Percentiles rank a stretch among this genome's conserved stretches.
Evolutionary conservation across 2,888 invertebrate species (phyloP).

Genomic region (Zhuqinia jingwanae): DNA sequence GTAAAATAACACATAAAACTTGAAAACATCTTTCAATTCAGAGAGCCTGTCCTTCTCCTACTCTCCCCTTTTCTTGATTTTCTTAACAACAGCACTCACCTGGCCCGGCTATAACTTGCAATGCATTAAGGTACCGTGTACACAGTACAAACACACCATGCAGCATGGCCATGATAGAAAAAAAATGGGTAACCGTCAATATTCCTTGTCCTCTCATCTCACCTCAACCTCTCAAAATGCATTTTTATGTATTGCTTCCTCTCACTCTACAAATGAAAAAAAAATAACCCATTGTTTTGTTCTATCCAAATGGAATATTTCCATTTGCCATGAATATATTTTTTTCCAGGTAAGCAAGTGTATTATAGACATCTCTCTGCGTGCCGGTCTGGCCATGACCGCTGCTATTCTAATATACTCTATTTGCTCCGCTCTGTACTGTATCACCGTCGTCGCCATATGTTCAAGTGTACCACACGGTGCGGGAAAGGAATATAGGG

Average conservation of each 20-base stretch:
- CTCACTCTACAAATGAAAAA: neutral
- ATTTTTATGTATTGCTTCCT: slow-evolving; percentile 6
- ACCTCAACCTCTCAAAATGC: slow-evolving; percentile 33
- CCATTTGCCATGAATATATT: neutral
- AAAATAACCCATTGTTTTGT: slow-evolving; percentile 38
- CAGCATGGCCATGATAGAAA: neutral
- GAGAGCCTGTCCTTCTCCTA: too few species aligned
- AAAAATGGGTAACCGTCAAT: slow-evolving; percentile 37
- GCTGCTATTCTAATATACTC: too few species aligned
- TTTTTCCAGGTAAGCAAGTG: slow-evolving; percentile 26
- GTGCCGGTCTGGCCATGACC: slow-evolving; percentile 38
- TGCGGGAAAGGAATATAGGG: neutral
- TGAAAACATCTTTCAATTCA: neutral
- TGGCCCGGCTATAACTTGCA: slow-evolving; percentile 19
- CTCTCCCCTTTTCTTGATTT: slow-evolving; percentile 13
- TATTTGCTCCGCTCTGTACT: neutral
- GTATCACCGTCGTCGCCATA: slow-evolving; percentile 9
- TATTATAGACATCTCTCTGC: neutral
- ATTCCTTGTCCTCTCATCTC: too few species aligned
- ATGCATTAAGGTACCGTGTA: too few species aligned
- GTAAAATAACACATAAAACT: neutral
- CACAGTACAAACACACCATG: too few species aligned
- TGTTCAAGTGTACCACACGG: slow-evolving; percentile 28
- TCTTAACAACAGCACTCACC: slow-evolving; percentile 20
- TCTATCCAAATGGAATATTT: slow-evolving; percentile 23